Base-by-base conservation (phyloP, 2,888 invertebrate species). In the Suillia variegata region DNA sequence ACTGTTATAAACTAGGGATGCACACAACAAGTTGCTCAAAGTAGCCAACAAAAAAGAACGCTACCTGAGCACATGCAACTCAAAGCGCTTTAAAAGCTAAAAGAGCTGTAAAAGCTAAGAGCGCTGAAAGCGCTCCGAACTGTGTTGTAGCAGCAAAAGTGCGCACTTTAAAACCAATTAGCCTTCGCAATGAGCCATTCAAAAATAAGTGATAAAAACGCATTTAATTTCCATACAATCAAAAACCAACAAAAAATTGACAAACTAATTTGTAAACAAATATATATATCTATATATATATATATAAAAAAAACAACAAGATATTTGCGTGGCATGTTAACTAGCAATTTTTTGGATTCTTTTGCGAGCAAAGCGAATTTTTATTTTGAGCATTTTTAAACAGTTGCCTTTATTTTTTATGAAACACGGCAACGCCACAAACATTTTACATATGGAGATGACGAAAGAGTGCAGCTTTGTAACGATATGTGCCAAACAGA, bases 161-260 rank as follows among this genome's bases (percentile, higher is more conserved):
- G n/a, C n/a, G n/a, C n/a, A n/a, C n/a, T n/a, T n/a, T n/a, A n/a
- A n/a, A n/a, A n/a, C n/a, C n/a, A n/a, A n/a, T n/a, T n/a, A n/a
- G n/a, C n/a, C n/a, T n/a, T n/a, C n/a, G n/a, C n/a, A n/a, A n/a
- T n/a, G n/a, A n/a, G n/a, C n/a, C n/a, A n/a, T n/a, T n/a, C n/a
- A 67, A 58, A 73, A 76, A 77, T 77, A 77, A 77, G 76, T 77
- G 77, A 77, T 77, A 77, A 77, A 77, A 76, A 70, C 67, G 62
- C 66, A 68, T 71, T 74, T 70, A 73, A 71, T 71, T 73, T 68
- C 71, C 67, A 71, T 61, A 71, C 67, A 66, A 70, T 65, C 70
- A n/a, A 49, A 49, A 51, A 45, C 17, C 24, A 45, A 68, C 66
- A 64, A 53, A 26, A 54, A 42, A 60, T 58, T 62, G 52, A 48